Evolutionary conservation across 1,140 invertebrate genomes (phyloP).

Genomic region (Nylanderia fulva): DNA sequence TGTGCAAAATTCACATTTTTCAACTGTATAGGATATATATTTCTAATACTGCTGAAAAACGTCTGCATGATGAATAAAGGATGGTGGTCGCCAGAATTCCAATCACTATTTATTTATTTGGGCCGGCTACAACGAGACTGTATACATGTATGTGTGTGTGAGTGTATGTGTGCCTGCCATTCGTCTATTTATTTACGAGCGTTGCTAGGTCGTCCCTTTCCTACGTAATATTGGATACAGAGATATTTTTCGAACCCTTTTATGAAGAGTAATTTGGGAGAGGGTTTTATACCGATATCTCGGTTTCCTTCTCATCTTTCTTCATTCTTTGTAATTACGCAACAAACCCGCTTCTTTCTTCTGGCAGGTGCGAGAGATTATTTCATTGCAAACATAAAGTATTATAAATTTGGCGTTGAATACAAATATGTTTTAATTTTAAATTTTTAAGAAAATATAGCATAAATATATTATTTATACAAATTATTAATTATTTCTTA

Average conservation of each 20-base stretch:
- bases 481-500: no score
- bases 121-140: neutral
- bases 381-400: no score
- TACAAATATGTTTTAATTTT: no score
- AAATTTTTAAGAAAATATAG: no score
- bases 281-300: neutral
- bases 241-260: neutral
- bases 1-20: neutral
- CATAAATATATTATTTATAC: no score
- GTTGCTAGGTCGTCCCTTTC: neutral
- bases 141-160: no score
- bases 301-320: neutral
- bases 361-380: neutral
- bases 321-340: neutral
- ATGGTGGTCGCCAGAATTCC: neutral
- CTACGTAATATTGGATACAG: neutral
- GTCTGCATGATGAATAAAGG: constrained; percentile 42
- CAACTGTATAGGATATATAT: constrained; percentile 48
- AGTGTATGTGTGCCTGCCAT: no score
- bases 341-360: neutral
- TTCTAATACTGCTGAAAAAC: constrained; percentile 50
- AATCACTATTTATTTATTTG: constrained; percentile 48
- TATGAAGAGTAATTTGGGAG: constrained; percentile 8
- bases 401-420: no score
- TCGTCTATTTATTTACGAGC: constrained; percentile 61